Percentiles rank a stretch among this genome's conserved stretches.
phyloP scores from a whole-genome alignment of 2,888 invertebrate species.

The Ashinkailepas kermadecensis region DNA sequence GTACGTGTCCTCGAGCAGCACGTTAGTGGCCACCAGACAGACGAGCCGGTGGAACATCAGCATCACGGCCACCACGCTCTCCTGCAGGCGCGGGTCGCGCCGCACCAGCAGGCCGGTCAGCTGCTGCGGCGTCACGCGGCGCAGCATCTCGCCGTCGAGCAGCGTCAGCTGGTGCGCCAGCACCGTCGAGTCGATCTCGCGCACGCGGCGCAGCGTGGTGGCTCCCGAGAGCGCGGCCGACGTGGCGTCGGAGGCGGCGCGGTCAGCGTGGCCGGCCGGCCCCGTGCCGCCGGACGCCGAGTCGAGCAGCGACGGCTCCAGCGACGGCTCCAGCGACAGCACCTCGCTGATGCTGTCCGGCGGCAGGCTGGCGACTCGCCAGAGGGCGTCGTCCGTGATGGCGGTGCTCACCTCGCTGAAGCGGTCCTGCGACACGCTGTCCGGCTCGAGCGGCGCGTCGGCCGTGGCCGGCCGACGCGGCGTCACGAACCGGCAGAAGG shows the following conservation, averaged over 20 bases:
- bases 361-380: not conserved
- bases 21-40: constrained; percentile 24
- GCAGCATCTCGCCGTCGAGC: constrained; percentile 45
- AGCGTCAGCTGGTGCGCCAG: constrained; percentile 50
- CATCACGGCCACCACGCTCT: not conserved
- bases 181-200: constrained; percentile 51
- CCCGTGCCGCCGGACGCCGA: not conserved
- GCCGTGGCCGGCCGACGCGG: not conserved
- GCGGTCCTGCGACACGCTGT: not conserved
- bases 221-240: not conserved
- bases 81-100: not conserved
- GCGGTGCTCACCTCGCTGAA: not conserved
- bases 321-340: not conserved
- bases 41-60: not conserved
- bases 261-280: not conserved
- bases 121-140: not conserved
- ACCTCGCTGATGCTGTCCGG: not conserved
- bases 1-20: not conserved
- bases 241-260: not conserved
- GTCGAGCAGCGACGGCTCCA: constrained; percentile 6
- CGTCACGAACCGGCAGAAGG: not conserved
- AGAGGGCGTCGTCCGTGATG: not conserved
- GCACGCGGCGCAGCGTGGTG: constrained; percentile 37
- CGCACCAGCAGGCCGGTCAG: not conserved
- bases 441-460: not conserved